Evolutionary conservation across 2,113 vertebrate species (phyloP).

Genomic region (Nettapus auritus): DNA sequence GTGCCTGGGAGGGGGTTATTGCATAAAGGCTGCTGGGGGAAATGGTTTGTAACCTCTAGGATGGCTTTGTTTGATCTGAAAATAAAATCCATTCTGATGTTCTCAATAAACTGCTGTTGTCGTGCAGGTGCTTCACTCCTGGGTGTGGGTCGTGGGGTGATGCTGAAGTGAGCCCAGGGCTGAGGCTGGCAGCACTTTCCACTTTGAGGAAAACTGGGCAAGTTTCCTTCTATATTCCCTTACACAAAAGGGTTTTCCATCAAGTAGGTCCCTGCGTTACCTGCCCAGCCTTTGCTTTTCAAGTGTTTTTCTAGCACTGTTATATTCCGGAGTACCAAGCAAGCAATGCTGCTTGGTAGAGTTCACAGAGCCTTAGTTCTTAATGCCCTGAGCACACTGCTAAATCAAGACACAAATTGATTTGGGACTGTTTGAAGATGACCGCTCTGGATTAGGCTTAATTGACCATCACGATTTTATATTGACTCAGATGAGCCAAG

Average conservation of each 20-base stretch:
- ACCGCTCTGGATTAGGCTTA: not conserved
- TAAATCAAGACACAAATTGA: not conserved
- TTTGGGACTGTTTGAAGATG: not conserved
- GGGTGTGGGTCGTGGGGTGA: too few relatives aligned
- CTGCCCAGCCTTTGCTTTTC: not conserved
- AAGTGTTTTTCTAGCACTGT: not conserved
- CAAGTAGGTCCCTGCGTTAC: rapidly evolving
- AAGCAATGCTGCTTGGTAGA: too few relatives aligned
- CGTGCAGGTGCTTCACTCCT: rapidly evolving
- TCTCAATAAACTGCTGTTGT: rapidly evolving
- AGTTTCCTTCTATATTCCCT: rapidly evolving
- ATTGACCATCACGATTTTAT: rapidly evolving
- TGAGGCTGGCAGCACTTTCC: rapidly evolving
- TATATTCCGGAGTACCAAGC: not conserved
- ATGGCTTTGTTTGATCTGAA: not conserved
- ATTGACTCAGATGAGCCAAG: not conserved
- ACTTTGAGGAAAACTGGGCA: rapidly evolving
- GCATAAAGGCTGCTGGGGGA: not conserved
- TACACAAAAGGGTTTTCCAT: not conserved
- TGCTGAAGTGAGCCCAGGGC: rapidly evolving
- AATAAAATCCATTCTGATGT: not conserved
- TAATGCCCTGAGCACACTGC: rapidly evolving
- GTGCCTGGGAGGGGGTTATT: not conserved
- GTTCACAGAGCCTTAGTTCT: not conserved
- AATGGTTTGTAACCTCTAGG: not conserved